Evolutionary conservation across 2,113 vertebrate species (phyloP), one percentile per base, ranked within the genome.

Genomic region (Myrmecobius fasciatus): DNA sequence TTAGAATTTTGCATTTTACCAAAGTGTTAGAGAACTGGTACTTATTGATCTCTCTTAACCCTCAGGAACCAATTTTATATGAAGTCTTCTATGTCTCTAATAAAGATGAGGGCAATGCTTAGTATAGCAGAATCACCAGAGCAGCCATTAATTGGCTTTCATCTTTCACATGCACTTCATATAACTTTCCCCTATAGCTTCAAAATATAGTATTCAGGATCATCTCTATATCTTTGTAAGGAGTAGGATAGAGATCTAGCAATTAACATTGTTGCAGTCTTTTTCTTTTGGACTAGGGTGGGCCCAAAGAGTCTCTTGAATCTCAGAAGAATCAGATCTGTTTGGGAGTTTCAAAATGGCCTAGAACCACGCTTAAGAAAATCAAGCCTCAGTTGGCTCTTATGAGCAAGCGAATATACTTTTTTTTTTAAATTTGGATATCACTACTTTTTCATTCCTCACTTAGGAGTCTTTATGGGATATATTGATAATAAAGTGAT

Each of bases 1-100:
- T 0, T 95, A 8, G 3, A 20, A 91, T 94, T 97, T 56, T 94
- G 26, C 89, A 93, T 89, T 90, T 47, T 93, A 48, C 43, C 92
- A 14, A 52, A 89, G 12, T 8, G 36, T 83, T 95, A 75, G 52
- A 92, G 52, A 52, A 56, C 47, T 56, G 2, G 60, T 94, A n/a
- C 89, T 93, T 97, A 96, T 67, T 90, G 91, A 97, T 95, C 95
- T 92, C 54, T 24, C 4, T 96, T 96, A 96, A 93, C 89, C 90
- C 90, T 88, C 52, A 90, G 43, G 56, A 95, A 51, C 25, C 52
- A 95, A 96, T 92, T 97, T 94, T 91, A 94, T 95, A 94, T 94
- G 88, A 95, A 94, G 51, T 94, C 51, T 91, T 95, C 67, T 92
- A 94, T 17, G 14, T n/a, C 89, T 53, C 11, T 67, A 94, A 92